Evolutionary conservation across 92 coral and sea anemone genomes (phyloP).

Genomic region (Epizoanthus illoricatus): DNA sequence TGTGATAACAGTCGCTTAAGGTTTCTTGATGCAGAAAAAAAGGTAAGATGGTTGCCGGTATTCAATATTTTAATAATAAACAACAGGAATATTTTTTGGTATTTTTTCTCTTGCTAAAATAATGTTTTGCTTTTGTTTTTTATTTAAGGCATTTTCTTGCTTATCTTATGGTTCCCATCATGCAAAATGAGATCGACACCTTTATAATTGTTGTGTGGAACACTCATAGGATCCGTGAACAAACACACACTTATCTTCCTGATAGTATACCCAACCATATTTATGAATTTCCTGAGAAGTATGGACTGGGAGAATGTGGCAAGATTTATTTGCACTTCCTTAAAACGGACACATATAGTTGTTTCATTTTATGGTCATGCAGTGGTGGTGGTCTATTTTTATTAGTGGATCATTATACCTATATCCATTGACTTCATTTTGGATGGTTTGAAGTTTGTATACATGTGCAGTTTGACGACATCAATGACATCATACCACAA

Average conservation of each 20-base stretch:
- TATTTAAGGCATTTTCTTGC: slow-evolving; percentile 44
- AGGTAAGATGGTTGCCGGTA: background rate
- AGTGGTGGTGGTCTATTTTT: slow-evolving; percentile 10
- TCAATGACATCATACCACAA: background rate
- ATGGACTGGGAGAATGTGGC: slow-evolving; percentile 53
- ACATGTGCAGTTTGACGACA: background rate
- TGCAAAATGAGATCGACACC: slow-evolving; percentile 50
- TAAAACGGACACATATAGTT: background rate
- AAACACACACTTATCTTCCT: slow-evolving; percentile 46
- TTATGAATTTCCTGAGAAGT: slow-evolving; percentile 45
- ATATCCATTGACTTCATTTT: slow-evolving; percentile 12
- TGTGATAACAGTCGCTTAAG: background rate
- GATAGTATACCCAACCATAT: slow-evolving; percentile 54
- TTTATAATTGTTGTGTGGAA: slow-evolving; percentile 53
- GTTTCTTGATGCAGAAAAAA: background rate
- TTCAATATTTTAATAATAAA: background rate
- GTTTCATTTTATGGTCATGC: slow-evolving; percentile 19
- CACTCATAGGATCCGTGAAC: slow-evolving; percentile 49
- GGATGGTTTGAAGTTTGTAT: background rate
- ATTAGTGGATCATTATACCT: background rate
- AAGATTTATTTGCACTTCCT: slow-evolving; percentile 16
- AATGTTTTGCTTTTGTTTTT: slow-evolving; percentile 3
- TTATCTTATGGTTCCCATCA: slow-evolving; percentile 50
- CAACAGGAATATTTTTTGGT: background rate
- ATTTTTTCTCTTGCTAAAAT: slow-evolving; percentile 1